Base-by-base conservation (phyloP, 2,888 invertebrate genomes). In the Biston betularia region DNA sequence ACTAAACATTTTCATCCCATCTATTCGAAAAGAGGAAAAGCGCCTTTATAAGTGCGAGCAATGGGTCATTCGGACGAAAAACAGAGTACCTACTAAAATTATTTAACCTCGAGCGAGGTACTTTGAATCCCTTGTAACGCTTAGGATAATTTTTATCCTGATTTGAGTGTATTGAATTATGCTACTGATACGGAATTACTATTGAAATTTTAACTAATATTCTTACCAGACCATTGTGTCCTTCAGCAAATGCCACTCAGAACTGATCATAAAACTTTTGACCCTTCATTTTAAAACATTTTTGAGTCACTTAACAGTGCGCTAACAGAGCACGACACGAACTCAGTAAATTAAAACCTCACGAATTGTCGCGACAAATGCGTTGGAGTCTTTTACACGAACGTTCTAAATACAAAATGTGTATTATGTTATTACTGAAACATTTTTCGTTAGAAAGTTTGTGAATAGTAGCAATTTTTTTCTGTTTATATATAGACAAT, bases 301-400 rank as follows among this genome's bases (percentile, higher is more conserved):
- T 68, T 68, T 9, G 35, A 56, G 57, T 42, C 56, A 59, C 56
- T 72, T 71, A 72, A 62, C 68, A 49, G 35, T 60, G 66, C 63
- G 70, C 62, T 73, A 72, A 73, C 64, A 65, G 60, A 55, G 12
- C 40, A 63, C 40, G 69, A 63, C 68, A 69, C 46, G 65, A 71
- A 64, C 14, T 48, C 12, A 62, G 24, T n/a, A 69, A 72, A 69
- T 65, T 66, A 62, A 68, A 68, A 63, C 38, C 40, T 69, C 73
- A 74, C 71, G 75, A 63, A 33, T n/a, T 53, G 35, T 56, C 45
- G 55, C 45, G 38, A 53, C 52, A 48, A 35, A 34, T 49, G 46
- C 65, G 60, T 63, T 62, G 15, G 52, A 45, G 61, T 62, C 59
- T 63, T 65, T 65, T 69, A 65, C 49, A 68, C 52, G 42, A 48